phyloP scores from a whole-genome alignment of 1,140 invertebrate species.

The Bombus balteatus region DNA sequence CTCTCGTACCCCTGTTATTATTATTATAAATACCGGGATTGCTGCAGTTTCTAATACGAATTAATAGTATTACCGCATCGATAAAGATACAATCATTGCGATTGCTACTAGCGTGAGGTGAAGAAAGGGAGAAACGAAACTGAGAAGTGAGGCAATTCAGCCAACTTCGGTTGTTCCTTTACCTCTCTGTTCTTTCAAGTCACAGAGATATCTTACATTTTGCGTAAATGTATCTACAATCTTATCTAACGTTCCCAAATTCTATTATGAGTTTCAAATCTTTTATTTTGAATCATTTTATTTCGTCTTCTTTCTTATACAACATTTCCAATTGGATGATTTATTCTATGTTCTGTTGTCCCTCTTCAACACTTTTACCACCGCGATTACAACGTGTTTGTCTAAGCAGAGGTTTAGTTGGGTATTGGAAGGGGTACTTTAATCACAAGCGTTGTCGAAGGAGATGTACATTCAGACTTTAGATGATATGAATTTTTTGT shows the following conservation, averaged over 20 bases:
- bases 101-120: neutral
- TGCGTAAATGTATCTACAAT: conserved; percentile 38
- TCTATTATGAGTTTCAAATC: conserved; percentile 46
- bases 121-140: conserved; percentile 25
- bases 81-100: conserved; percentile 31
- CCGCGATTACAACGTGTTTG: conserved; percentile 79
- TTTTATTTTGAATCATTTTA: conserved; percentile 60
- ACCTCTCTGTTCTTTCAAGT: conserved; percentile 19
- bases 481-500: conserved; percentile 71
- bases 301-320: conserved; percentile 55
- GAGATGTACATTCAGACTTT: conserved; percentile 77
- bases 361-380: conserved; percentile 68
- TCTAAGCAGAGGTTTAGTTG: conserved; percentile 88
- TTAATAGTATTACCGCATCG: conserved; percentile 49
- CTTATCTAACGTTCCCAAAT: conserved; percentile 20
- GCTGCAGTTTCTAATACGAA: conserved; percentile 31
- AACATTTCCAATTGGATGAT: conserved; percentile 56
- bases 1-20: conserved; percentile 20
- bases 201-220: conserved; percentile 39
- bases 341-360: conserved; percentile 43
- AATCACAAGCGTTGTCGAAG: conserved; percentile 89
- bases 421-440: conserved; percentile 90
- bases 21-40: conserved; percentile 43
- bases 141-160: conserved; percentile 30
- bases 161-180: conserved; percentile 38